These are phyloP conservation scores for Peromyscus eremicus DNA, from an alignment of 2,797 vertebrate genomes.

Conservation along the genomic window DNA sequence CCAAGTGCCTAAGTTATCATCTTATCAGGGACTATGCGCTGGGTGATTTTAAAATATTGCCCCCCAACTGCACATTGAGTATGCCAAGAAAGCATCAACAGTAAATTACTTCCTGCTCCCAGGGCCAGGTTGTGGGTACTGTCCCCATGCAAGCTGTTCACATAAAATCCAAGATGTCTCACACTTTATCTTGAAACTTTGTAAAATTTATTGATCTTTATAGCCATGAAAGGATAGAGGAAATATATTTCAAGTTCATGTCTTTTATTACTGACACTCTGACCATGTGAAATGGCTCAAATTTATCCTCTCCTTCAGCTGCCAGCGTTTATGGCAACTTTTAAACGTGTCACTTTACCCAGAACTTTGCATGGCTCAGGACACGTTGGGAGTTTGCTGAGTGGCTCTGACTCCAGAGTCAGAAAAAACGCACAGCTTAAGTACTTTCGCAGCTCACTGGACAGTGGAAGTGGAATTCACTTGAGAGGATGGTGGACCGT, in stretches of 20 bases:
- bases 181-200: slow-evolving; percentile 60
- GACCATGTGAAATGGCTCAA: slow-evolving; percentile 41
- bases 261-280: slow-evolving; percentile 55
- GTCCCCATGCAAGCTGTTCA: not conserved
- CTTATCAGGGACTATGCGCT: slow-evolving; percentile 44
- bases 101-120: not conserved
- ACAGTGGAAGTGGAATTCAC: slow-evolving; percentile 39
- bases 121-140: not conserved
- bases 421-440: slow-evolving; percentile 58
- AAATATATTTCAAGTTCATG: slow-evolving; percentile 64
- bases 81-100: slow-evolving; percentile 65
- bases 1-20: slow-evolving; percentile 28
- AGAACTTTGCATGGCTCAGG: not conserved
- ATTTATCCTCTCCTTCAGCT: slow-evolving; percentile 40
- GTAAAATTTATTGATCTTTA: slow-evolving; percentile 75
- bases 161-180: slow-evolving; percentile 62
- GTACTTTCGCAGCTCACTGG: slow-evolving; percentile 68
- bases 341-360: slow-evolving; percentile 64
- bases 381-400: slow-evolving; percentile 36
- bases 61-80: not conserved
- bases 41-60: slow-evolving; percentile 49
- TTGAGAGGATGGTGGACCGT: not conserved
- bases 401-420: slow-evolving; percentile 36
- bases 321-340: slow-evolving; percentile 51
- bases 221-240: slow-evolving; percentile 41